phyloP scores from a whole-genome alignment of 1,140 invertebrate genomes.

The Brachionus sp. region DNA sequence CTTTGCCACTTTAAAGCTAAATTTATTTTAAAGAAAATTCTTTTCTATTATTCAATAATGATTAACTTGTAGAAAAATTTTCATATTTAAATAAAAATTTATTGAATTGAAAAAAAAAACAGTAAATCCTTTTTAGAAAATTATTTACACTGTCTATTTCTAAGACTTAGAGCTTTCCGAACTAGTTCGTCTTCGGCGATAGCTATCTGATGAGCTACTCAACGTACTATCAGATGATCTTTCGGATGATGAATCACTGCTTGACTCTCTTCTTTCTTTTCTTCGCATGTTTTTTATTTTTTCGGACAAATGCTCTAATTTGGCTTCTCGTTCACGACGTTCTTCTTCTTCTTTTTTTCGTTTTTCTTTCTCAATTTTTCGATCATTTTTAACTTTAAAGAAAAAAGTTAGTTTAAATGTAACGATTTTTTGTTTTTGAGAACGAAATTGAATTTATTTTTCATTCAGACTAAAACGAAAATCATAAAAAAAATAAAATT shows the following conservation, averaged over 20 bases:
- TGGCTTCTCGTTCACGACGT: conserved; percentile 11
- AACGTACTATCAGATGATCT: background rate
- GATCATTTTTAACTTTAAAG: conserved; percentile 31
- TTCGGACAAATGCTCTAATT: conserved; percentile 13
- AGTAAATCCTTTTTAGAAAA: background rate
- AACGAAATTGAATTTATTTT: too few species aligned
- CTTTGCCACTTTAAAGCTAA: too few species aligned
- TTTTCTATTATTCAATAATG: background rate
- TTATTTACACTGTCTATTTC: background rate
- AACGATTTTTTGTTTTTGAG: too few species aligned
- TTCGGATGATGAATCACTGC: background rate
- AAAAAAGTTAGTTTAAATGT: background rate
- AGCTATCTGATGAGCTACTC: background rate
- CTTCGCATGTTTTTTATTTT: conserved; percentile 1
- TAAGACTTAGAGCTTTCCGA: conserved; percentile 20
- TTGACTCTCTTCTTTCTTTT: conserved; percentile 22
- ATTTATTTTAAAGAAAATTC: too few species aligned
- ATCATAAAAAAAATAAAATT: background rate
- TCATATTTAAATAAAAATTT: background rate
- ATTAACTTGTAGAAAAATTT: background rate
- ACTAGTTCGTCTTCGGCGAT: background rate
- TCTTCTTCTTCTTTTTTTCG: conserved; percentile 8
- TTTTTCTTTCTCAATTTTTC: conserved; percentile 32
- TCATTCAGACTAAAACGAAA: too few species aligned
- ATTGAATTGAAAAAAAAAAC: background rate